A percentile compares a stretch with the other conserved stretches of the same genome.
Conservation (phyloP, 1,140 invertebrate genomes). For the Luehdorfia chinensis region DNA sequence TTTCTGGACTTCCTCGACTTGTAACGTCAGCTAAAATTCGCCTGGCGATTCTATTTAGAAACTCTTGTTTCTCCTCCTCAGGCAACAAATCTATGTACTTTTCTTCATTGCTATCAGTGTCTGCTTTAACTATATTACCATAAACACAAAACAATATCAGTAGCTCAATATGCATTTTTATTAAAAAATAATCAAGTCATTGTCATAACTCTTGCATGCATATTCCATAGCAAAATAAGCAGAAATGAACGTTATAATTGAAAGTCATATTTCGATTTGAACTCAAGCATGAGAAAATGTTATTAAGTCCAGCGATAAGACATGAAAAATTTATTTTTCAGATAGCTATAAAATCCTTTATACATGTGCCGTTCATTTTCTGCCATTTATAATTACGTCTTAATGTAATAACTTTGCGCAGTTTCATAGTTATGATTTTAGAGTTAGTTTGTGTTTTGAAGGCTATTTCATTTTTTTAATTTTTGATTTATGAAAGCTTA, state of each 20-base stretch:
- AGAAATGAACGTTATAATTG: slow-evolving; percentile 1
- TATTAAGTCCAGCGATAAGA: slow-evolving; percentile 13
- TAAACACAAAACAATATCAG: slow-evolving; percentile 28
- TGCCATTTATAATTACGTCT: background rate
- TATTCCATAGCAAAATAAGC: background rate
- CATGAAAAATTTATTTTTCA: slow-evolving; percentile 1
- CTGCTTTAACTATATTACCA: slow-evolving; percentile 18
- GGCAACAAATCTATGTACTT: slow-evolving; percentile 59
- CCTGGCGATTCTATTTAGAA: slow-evolving; percentile 47
- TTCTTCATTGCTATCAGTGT: slow-evolving; percentile 33
- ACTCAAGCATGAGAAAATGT: slow-evolving; percentile 12
- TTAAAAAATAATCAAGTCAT: slow-evolving; percentile 11
- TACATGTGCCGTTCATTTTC: background rate
- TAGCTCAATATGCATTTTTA: slow-evolving; percentile 31
- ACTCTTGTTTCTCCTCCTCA: slow-evolving; percentile 49
- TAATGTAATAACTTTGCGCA: background rate
- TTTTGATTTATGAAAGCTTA: too few relatives aligned
- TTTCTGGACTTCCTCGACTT: slow-evolving; percentile 22
- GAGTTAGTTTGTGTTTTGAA: too few relatives aligned
- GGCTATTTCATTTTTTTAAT: too few relatives aligned
- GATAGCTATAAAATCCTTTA: background rate
- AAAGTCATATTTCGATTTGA: slow-evolving; percentile 8
- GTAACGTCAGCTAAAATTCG: slow-evolving; percentile 49
- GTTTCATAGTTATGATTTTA: too few relatives aligned
- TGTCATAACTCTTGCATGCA: background rate